phyloP scores from a whole-genome alignment of 2,797 vertebrate species.

The Darevskia mixta region DNA sequence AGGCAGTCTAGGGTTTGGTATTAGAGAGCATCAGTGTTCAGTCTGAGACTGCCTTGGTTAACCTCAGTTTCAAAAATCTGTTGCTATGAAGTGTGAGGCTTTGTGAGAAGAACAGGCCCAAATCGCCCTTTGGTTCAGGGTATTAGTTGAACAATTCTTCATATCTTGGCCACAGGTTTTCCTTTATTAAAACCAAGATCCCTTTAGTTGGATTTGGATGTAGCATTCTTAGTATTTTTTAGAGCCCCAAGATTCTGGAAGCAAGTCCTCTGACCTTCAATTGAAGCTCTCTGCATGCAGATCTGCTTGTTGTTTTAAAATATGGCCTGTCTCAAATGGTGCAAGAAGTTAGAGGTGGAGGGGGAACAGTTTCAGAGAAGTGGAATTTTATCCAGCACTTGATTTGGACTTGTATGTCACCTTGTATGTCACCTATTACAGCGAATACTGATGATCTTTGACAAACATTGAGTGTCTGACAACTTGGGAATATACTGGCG shows the following conservation, averaged over 20 bases:
- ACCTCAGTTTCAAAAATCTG: neutral
- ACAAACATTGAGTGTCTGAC: neutral
- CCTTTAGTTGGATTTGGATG: neutral
- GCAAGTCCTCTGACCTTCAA: neutral
- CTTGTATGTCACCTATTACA: too few species aligned
- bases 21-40: too few species aligned
- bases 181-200: neutral
- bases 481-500: too few species aligned
- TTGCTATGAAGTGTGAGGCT: neutral
- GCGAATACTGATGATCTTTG: too few species aligned
- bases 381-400: neutral
- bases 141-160: neutral
- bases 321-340: neutral
- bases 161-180: neutral
- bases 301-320: neutral
- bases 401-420: neutral
- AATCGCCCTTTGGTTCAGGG: neutral
- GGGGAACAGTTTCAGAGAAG: neutral
- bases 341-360: neutral
- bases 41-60: too few species aligned
- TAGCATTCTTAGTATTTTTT: neutral
- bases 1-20: too few species aligned
- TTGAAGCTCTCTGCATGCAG: neutral
- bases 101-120: neutral
- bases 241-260: neutral